These are phyloP conservation scores for Alentia gelatinosa DNA, from an alignment of 2,888 invertebrate genomes.

Conservation along the genomic window DNA sequence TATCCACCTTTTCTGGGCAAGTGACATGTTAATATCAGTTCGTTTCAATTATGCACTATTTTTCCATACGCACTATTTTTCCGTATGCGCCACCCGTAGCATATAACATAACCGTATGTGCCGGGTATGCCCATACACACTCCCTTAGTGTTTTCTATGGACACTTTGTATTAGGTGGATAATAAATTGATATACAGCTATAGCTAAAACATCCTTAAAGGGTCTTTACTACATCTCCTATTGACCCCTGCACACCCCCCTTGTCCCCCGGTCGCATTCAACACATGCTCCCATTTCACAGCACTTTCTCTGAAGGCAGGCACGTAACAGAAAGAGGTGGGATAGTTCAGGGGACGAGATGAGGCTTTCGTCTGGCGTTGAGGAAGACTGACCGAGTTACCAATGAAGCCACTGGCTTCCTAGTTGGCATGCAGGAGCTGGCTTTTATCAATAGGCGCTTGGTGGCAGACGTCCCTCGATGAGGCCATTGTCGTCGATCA, in stretches of 20 bases:
- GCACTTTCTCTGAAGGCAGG: neutral
- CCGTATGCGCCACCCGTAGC: no score
- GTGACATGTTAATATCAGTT: no score
- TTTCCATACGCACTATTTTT: no score
- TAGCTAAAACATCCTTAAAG: neutral
- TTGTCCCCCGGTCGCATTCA: neutral
- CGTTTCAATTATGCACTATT: no score
- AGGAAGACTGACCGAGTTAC: neutral
- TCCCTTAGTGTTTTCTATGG: no score
- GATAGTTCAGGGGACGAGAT: neutral
- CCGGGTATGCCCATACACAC: no score
- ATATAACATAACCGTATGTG: no score
- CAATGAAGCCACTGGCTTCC: neutral
- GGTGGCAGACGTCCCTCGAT: neutral
- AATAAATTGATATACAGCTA: no score
- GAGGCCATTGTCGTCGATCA: slow-evolving; percentile 22
- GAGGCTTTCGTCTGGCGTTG: neutral
- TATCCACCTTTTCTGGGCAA: no score
- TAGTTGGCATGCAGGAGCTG: neutral
- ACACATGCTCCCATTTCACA: no score
- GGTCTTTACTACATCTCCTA: neutral
- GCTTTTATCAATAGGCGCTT: neutral
- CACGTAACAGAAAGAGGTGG: neutral
- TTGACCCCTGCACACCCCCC: neutral
- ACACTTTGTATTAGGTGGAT: no score